phyloP scores from a whole-genome alignment of 2,113 vertebrate species.

The Agapornis roseicollis region DNA sequence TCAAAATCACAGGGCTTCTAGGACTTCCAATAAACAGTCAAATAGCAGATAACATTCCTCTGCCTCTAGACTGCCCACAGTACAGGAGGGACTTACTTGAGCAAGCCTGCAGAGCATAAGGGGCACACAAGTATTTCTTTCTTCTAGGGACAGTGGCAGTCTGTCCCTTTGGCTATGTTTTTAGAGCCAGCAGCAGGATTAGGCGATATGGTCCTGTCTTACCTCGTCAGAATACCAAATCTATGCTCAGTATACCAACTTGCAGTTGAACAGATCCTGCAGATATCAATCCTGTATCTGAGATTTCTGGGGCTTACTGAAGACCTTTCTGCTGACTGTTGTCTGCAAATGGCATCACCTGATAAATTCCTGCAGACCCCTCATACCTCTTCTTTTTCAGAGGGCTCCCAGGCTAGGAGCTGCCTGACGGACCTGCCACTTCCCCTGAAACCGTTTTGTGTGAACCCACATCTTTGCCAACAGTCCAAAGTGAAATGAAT shows the following conservation, averaged over 20 bases:
- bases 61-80: neutral
- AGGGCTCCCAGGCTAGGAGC: neutral
- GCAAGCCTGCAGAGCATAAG: neutral
- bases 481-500: neutral
- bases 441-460: neutral
- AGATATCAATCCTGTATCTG: neutral
- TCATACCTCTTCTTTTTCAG: neutral
- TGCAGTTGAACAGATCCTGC: neutral
- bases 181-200: neutral
- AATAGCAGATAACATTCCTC: neutral
- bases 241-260: neutral
- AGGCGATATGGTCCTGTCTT: neutral
- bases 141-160: neutral
- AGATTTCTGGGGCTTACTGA: neutral
- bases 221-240: neutral
- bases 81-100: neutral
- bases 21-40: neutral
- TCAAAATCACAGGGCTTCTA: neutral
- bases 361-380: neutral
- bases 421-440: neutral
- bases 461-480: neutral
- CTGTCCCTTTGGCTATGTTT: fast-evolving
- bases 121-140: neutral
- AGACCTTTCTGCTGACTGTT: neutral
- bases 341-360: neutral